phyloP scores from a whole-genome alignment of 2,888 invertebrate species.

The Meliscaeva auricollis region DNA sequence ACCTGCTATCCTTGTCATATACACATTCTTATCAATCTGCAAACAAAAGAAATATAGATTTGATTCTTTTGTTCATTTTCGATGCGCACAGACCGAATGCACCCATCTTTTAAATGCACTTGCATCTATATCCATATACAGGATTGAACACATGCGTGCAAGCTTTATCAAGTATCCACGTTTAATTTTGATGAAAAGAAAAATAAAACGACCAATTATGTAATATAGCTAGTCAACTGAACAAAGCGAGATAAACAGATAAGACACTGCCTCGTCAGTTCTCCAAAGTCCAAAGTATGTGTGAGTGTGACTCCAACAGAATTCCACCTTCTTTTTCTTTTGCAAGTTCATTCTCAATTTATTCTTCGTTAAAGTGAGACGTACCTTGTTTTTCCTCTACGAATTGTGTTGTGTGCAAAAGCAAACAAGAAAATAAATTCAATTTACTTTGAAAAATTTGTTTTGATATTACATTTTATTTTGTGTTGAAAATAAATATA shows the following conservation, averaged over 20 bases:
- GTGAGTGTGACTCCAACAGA: conserved; percentile 41
- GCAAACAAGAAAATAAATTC: conserved; percentile 37
- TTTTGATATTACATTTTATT: conserved; percentile 48
- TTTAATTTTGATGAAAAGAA: conserved; percentile 1
- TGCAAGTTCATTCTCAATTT: conserved; percentile 52
- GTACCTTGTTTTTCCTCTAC: conserved; percentile 25
- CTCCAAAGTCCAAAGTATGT: background rate
- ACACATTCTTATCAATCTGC: background rate
- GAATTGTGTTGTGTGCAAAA: conserved; percentile 49
- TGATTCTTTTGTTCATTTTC: background rate
- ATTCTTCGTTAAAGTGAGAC: conserved; percentile 55
- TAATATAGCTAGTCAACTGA: conserved; percentile 28
- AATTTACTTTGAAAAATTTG: conserved; percentile 48
- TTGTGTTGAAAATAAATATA: conserved; percentile 42
- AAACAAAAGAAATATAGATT: conserved; percentile 10
- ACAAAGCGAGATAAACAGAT: conserved; percentile 39
- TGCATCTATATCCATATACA: conserved; percentile 14
- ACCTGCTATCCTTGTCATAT: background rate
- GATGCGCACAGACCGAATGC: background rate
- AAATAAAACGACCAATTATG: conserved; percentile 41
- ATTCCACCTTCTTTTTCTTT: conserved; percentile 54
- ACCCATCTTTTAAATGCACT: background rate
- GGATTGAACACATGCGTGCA: conserved; percentile 32
- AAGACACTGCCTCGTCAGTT: background rate
- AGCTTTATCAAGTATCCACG: background rate